Base-by-base conservation (phyloP, 2,888 invertebrate species). In the Danaus chrysippus region DNA sequence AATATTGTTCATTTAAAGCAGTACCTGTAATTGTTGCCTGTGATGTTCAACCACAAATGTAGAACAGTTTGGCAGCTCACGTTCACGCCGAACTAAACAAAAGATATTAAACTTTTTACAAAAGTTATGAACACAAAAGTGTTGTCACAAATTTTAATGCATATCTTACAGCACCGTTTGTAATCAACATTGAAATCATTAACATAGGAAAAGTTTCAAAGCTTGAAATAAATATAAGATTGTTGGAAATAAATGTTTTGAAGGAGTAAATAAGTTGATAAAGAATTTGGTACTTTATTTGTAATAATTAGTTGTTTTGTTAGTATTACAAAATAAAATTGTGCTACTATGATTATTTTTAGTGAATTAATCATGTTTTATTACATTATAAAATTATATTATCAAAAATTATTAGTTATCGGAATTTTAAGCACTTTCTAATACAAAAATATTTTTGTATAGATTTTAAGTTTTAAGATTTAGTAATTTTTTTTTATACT, bases 311-410 rank as follows among this genome's bases (percentile, higher is more conserved):
- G 49, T 49, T 49, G 49, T 65, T 61, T 59, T 62, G 58, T 67
- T 65, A 65, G 54, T 52, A 19, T 55, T 54, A 61, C 52, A 56
- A 61, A 59, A 61, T 44, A 60, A 52, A 65, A 49, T 17, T 60
- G 62, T 62, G 62, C 62, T 67, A 65, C 64, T 62, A 58, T 59
- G 62, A 60, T 62, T 66, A 64, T 58, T 44, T 64, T 64, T 60
- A 66, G 56, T 61, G 59, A 53, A 64, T 57, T 62, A 57, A 46
- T 41, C 58, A 58, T 58, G 59, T 61, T 67, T 67, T 17, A 49
- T 49, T 67, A 65, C 42, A 62, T 64, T 66, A 64, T 66, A 63
- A 61, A 43, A 49, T 62, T 60, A 62, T 58, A 61, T 56, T 59
- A 61, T 61, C 49, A 62, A 49, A 62, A 67, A 58, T 42, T 56